These are phyloP conservation scores for Melanitta fusca DNA, from an alignment of 2,797 vertebrate genomes.

Conservation along the genomic window DNA sequence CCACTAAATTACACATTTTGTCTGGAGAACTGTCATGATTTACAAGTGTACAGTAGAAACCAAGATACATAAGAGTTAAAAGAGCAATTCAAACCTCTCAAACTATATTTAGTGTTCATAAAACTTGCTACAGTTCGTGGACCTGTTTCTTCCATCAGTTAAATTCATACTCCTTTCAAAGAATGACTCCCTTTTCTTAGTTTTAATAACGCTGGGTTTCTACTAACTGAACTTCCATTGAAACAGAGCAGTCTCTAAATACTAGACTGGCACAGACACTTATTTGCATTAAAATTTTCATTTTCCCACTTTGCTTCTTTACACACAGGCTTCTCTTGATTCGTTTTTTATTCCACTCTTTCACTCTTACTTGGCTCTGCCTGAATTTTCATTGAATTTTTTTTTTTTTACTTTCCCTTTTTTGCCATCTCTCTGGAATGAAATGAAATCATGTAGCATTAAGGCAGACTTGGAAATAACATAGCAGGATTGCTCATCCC, in stretches of 20 bases:
- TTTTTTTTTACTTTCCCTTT: not conserved
- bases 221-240: not conserved
- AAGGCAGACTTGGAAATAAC: slow-evolving; percentile 19
- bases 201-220: slow-evolving; percentile 24
- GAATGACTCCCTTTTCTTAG: slow-evolving; percentile 21
- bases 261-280: slow-evolving; percentile 7
- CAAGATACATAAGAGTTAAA: slow-evolving; percentile 13
- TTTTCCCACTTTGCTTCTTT: slow-evolving; percentile 18
- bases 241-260: slow-evolving; percentile 21
- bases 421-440: not conserved
- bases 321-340: slow-evolving; percentile 15
- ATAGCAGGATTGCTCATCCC: not conserved
- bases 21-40: not conserved
- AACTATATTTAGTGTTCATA: slow-evolving; percentile 11
- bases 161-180: slow-evolving; percentile 35
- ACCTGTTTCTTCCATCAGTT: slow-evolving; percentile 47
- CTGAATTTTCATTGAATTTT: not conserved
- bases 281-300: slow-evolving; percentile 35
- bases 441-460: slow-evolving; percentile 30
- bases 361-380: not conserved
- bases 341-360: not conserved
- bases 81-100: not conserved
- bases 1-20: not conserved
- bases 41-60: not conserved
- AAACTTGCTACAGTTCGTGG: not conserved